A percentile compares a stretch with the other conserved stretches of the same genome.
Conservation (phyloP, 1,140 invertebrate species). For the Heliconius hermathena region DNA sequence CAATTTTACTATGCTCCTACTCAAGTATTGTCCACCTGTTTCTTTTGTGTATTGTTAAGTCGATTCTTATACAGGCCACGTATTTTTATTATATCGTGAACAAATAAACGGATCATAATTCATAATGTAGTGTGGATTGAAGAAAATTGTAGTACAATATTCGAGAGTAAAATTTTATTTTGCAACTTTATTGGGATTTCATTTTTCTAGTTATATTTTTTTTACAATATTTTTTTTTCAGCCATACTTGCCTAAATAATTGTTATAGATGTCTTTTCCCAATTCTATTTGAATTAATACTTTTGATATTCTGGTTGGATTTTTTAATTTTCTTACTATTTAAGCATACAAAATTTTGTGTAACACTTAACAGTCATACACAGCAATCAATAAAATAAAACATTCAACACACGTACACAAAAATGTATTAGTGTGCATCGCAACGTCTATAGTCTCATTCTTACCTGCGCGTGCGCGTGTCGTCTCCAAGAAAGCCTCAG, state of each 20-base stretch:
- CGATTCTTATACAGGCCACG: slow-evolving; percentile 10
- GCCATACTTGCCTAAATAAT: neutral
- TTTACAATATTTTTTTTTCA: no score
- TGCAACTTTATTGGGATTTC: neutral
- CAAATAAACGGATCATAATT: slow-evolving; percentile 5
- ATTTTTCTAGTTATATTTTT: neutral
- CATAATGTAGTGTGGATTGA: neutral
- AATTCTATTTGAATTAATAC: neutral
- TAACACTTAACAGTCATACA: neutral
- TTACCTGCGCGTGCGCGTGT: slow-evolving; percentile 70
- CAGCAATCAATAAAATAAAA: neutral
- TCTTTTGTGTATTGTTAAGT: slow-evolving; percentile 19
- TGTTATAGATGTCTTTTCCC: neutral
- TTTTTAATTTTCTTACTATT: neutral
- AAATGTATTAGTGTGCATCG: slow-evolving; percentile 19
- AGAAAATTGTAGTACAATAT: neutral
- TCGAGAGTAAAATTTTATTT: neutral
- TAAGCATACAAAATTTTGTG: neutral
- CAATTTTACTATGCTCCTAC: neutral
- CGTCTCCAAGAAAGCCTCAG: slow-evolving; percentile 75
- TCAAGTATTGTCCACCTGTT: slow-evolving; percentile 14
- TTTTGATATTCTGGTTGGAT: neutral
- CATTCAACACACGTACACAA: neutral
- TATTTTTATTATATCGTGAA: slow-evolving; percentile 21
- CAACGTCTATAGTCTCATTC: slow-evolving; percentile 61